Conservation (phyloP, 2,888 invertebrate genomes). For the Conomelus anceps region DNA sequence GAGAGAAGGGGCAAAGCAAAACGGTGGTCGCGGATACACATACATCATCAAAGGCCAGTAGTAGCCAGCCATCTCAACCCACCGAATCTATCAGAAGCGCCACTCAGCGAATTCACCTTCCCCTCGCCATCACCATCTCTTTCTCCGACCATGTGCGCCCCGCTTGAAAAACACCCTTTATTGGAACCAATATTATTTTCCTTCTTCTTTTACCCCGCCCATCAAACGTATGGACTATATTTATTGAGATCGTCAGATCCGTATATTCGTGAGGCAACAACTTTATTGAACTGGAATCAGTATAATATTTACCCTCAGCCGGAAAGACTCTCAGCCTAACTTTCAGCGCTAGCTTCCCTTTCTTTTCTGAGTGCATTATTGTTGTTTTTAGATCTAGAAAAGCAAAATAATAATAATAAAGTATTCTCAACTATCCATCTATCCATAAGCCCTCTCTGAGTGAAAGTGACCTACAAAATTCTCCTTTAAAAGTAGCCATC, state of each 20-base stretch:
- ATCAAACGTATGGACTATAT: conserved; percentile 3
- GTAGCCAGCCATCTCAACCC: not conserved
- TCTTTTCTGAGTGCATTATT: not conserved
- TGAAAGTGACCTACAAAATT: not conserved
- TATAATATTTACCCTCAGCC: not conserved
- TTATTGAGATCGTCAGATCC: conserved; percentile 9
- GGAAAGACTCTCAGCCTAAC: not conserved
- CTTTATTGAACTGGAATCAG: conserved; percentile 3
- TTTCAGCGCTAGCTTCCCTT: not conserved
- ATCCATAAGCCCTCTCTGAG: not conserved
- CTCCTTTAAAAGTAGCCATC: too few species aligned
- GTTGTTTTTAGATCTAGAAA: not conserved
- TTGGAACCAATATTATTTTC: conserved; percentile 10
- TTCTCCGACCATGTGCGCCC: conserved; percentile 1
- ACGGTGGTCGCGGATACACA: conserved; percentile 1
- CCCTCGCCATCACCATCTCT: not conserved
- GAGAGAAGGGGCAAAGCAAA: not conserved
- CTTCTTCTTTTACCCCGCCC: not conserved
- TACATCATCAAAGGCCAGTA: conserved; percentile 2
- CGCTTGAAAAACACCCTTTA: conserved; percentile 10
- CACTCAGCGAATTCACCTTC: not conserved
- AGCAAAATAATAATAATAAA: not conserved
- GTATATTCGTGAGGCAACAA: conserved; percentile 1
- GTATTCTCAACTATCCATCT: not conserved
- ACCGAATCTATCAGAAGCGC: conserved; percentile 7